Evolutionary conservation across 2,888 invertebrate species (phyloP), one percentile per base, ranked within the genome.

Genomic region (Drosophila setosimentum): DNA sequence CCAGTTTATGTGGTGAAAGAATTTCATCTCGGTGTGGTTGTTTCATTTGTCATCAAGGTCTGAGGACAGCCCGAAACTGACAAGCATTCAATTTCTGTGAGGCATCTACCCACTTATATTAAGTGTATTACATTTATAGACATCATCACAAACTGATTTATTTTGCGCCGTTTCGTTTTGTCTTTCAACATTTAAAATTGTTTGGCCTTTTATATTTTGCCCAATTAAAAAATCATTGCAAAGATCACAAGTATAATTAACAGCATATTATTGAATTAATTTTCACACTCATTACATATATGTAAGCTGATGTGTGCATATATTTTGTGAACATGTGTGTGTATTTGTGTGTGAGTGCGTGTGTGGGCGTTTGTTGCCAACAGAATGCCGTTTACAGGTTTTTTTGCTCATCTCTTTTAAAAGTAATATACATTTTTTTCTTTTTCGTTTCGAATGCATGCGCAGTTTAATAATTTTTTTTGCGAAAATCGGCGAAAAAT

Each of bases 161-260:
- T 73, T 60, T n/a, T 35, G 27, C 42, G 18, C 49, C 18, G 51
- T 45, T 50, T 65, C 57, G 40, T 2, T 42, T 42, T 53, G 55
- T 55, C 49, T 30, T 53, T 67, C 57, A 53, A 55, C 30, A 33
- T 48, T 62, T 64, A n/a, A 57, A 57, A 55, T 33, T 54, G 35
- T 51, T 54, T 49, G 3, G 29, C 40, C 48, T 50, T 40, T 78
- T 62, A 40, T 66, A 59, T 78, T 76, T 80, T 55, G 40, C 71
- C 57, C 82, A 62, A 70, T 87, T 72, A 57, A 64, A 58, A 85
- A 75, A 78, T 63, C 62, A 84, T 64, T 73, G 59, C 67, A 58
- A 70, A 73, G 87, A 84, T 84, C 80, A 84, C 82, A 83, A 83
- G 86, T 80, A 68, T 83, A 89, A 85, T 85, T 89, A 85, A 78